These are phyloP conservation scores for Sminthurinus aureus DNA, from an alignment of 2,888 invertebrate genomes.

Conservation along the genomic window DNA sequence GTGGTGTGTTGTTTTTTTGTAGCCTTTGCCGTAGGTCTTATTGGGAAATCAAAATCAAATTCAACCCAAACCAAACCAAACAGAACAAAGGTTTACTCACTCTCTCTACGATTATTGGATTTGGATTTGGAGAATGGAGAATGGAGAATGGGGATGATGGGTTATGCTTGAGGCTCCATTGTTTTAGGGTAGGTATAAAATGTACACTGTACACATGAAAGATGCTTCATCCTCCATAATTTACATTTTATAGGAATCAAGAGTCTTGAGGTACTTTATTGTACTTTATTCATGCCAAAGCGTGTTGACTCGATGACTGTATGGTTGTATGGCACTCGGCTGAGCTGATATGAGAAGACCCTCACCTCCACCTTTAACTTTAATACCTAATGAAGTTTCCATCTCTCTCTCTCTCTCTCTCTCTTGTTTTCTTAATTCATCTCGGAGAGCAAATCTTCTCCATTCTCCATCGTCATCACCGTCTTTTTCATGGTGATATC, in stretches of 20 bases:
- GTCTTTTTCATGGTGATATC: background rate
- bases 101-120: background rate
- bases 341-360: slow-evolving; percentile 4
- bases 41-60: background rate
- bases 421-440: background rate
- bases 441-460: too few species aligned
- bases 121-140: background rate
- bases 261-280: background rate
- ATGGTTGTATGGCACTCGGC: background rate
- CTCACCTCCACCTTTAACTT: slow-evolving; percentile 26
- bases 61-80: background rate
- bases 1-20: background rate
- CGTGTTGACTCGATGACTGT: too few species aligned
- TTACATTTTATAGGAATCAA: too few species aligned
- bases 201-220: too few species aligned
- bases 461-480: too few species aligned
- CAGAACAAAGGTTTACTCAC: slow-evolving; percentile 22
- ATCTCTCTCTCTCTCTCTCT: background rate
- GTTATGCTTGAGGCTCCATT: slow-evolving; percentile 23
- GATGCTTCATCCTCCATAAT: too few species aligned
- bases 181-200: too few species aligned
- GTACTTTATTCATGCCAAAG: background rate
- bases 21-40: background rate
- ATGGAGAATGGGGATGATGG: background rate
- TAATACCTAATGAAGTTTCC: slow-evolving; percentile 29